These are phyloP conservation scores for Diaprepes abbreviatus DNA, from an alignment of 2,888 invertebrate species.

Conservation along the genomic window DNA sequence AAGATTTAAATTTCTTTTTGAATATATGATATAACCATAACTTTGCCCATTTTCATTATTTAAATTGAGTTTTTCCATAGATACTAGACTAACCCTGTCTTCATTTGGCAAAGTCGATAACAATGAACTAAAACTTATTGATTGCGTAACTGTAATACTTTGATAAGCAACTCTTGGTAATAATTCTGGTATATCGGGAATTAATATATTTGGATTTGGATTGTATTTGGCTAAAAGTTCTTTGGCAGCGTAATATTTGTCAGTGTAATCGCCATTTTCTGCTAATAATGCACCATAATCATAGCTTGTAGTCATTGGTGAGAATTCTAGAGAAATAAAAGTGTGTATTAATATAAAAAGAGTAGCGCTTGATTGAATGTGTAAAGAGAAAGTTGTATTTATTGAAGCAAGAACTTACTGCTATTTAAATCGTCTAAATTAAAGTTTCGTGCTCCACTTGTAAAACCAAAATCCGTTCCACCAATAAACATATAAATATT, in stretches of 20 bases:
- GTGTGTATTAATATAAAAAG: too few species aligned
- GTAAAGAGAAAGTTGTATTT: too few species aligned
- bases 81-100: constrained; percentile 55
- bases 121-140: constrained; percentile 52
- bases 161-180: constrained; percentile 61
- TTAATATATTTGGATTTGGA: constrained; percentile 55
- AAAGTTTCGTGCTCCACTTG: constrained; percentile 60
- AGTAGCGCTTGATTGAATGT: too few species aligned
- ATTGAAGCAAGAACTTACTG: too few species aligned
- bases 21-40: constrained; percentile 72
- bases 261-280: constrained; percentile 91
- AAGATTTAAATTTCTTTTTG: constrained; percentile 62
- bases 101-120: constrained; percentile 51
- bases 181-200: constrained; percentile 61
- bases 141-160: constrained; percentile 52
- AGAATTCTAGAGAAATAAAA: constrained; percentile 52
- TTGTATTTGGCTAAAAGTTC: constrained; percentile 68
- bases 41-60: constrained; percentile 71
- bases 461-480: constrained; percentile 88
- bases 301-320: constrained; percentile 65
- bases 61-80: constrained; percentile 64
- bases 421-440: too few species aligned
- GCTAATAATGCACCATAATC: constrained; percentile 88
- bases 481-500: constrained; percentile 95
- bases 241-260: constrained; percentile 76